Evolutionary conservation across 1,140 invertebrate species (phyloP).

Genomic region (Eumeta japonica): DNA sequence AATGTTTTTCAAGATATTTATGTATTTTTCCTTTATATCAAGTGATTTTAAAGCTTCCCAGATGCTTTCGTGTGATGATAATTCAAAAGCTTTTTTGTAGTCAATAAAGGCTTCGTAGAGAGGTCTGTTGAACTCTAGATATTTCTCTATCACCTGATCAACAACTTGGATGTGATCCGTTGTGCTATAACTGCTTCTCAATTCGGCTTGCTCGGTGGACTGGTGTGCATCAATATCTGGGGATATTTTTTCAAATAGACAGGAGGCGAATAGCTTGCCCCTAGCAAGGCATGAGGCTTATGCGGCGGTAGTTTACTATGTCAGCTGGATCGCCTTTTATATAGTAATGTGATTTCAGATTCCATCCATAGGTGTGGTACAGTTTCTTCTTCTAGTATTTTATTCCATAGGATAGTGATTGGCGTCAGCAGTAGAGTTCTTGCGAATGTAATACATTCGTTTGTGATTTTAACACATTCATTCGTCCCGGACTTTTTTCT

Average conservation of each 20-base stretch:
- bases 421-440: too few relatives aligned
- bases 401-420: conserved; percentile 13
- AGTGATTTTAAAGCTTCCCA: conserved; percentile 9
- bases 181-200: conserved; percentile 24
- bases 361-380: conserved; percentile 18
- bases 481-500: too few relatives aligned
- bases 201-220: conserved; percentile 31
- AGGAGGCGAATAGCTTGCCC: conserved; percentile 27
- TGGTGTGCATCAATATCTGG: conserved; percentile 18
- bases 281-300: conserved; percentile 21
- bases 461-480: background rate
- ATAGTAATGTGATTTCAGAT: conserved; percentile 24
- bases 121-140: conserved; percentile 19
- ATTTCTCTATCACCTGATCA: conserved; percentile 18
- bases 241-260: conserved; percentile 14
- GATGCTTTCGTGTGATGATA: conserved; percentile 11
- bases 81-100: conserved; percentile 16
- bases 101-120: too few relatives aligned
- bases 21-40: conserved; percentile 16
- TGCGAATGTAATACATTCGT: background rate
- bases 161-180: conserved; percentile 20
- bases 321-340: conserved; percentile 24
- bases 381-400: too few relatives aligned
- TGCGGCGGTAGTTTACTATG: conserved; percentile 28
- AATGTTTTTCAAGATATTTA: too few relatives aligned